Conservation (phyloP, 1,140 invertebrate species). For the Magallana ariakensis region DNA sequence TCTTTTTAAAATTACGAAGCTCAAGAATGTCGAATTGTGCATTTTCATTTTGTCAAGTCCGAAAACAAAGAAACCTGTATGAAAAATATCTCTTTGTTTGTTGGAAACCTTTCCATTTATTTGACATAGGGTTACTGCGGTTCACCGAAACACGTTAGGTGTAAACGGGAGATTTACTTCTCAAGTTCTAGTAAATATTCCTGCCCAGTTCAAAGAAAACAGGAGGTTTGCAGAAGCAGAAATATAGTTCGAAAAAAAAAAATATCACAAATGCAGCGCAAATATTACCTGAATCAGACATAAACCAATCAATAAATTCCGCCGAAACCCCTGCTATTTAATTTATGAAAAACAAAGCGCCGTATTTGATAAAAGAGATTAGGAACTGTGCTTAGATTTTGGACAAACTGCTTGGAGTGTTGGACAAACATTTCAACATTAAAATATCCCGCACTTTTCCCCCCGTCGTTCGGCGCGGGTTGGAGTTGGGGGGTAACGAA, state of each 20-base stretch:
- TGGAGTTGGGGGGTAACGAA: background rate
- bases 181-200: constrained; percentile 10
- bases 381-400: constrained; percentile 36
- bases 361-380: constrained; percentile 33
- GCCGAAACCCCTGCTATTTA: constrained; percentile 13
- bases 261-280: background rate
- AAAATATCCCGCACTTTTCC: constrained; percentile 14
- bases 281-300: constrained; percentile 27
- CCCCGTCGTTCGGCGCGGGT: background rate
- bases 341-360: constrained; percentile 34
- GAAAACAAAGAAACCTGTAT: background rate
- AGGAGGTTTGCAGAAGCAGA: background rate
- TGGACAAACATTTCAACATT: constrained; percentile 38
- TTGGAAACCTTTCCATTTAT: constrained; percentile 10
- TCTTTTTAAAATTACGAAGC: background rate
- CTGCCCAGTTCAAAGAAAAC: constrained; percentile 9
- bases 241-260: background rate
- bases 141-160: background rate
- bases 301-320: constrained; percentile 26
- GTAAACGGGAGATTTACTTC: constrained; percentile 27
- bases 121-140: background rate
- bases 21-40: background rate
- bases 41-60: background rate
- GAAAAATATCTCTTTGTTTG: constrained; percentile 3
- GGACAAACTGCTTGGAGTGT: constrained; percentile 37